Evolutionary conservation across 1,140 invertebrate genomes (phyloP).

Genomic region (Trichoplusia ni): DNA sequence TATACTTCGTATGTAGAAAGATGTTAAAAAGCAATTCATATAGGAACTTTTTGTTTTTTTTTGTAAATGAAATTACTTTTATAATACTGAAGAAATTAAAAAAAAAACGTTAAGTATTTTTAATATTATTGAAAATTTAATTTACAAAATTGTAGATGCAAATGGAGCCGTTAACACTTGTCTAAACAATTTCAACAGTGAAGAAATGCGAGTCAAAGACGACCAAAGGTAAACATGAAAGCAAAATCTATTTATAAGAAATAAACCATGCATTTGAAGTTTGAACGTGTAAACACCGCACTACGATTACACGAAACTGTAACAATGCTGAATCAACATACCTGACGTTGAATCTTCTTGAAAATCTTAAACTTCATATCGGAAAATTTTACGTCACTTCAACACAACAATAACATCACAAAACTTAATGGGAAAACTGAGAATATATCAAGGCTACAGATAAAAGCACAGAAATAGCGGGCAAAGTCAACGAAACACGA

Average conservation of each 20-base stretch:
- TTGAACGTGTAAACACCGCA: slow-evolving; percentile 9
- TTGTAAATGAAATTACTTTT: no score
- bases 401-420: slow-evolving; percentile 39
- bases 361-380: slow-evolving; percentile 69
- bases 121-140: no score
- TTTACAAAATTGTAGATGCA: no score
- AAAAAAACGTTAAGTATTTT: no score
- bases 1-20: no score
- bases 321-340: slow-evolving; percentile 40
- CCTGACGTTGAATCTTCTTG: slow-evolving; percentile 60
- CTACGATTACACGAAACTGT: slow-evolving; percentile 36
- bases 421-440: slow-evolving; percentile 32
- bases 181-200: neutral
- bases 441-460: slow-evolving; percentile 38
- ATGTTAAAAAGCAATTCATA: no score
- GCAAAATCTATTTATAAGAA: neutral
- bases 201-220: neutral
- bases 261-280: slow-evolving; percentile 8
- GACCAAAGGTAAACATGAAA: neutral
- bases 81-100: no score
- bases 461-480: slow-evolving; percentile 36
- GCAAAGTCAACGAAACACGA: slow-evolving; percentile 26
- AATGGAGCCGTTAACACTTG: no score
- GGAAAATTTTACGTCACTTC: slow-evolving; percentile 26
- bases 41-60: no score